A percentile compares a stretch with the other conserved stretches of the same genome.
Conservation (phyloP, 2,888 invertebrate species). For the Lithosia quadra region DNA sequence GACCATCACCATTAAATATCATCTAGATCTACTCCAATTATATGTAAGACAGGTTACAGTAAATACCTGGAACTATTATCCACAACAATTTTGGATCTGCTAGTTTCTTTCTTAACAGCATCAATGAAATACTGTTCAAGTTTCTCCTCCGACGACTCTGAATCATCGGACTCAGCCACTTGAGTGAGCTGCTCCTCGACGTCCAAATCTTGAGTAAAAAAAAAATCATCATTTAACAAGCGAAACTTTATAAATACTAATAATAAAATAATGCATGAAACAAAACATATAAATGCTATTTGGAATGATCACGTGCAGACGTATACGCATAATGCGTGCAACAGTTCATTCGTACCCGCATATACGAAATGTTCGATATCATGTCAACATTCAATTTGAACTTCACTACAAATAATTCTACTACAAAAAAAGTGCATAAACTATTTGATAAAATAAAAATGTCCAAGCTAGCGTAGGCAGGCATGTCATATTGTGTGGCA, state of each 20-base stretch:
- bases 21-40: no score
- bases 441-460: not conserved
- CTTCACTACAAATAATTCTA: not conserved
- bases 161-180: slow-evolving; percentile 93
- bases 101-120: slow-evolving; percentile 76
- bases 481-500: not conserved
- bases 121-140: slow-evolving; percentile 89
- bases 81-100: slow-evolving; percentile 68
- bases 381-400: not conserved
- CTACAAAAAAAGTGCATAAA: not conserved
- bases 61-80: slow-evolving; percentile 71
- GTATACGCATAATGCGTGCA: not conserved
- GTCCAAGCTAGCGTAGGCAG: not conserved
- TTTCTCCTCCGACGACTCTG: slow-evolving; percentile 91
- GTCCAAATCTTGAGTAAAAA: slow-evolving; percentile 55
- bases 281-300: not conserved
- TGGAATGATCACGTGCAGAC: not conserved
- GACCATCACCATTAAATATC: no score
- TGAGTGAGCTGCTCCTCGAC: slow-evolving; percentile 87
- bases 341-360: not conserved
- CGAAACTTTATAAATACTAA: not conserved
- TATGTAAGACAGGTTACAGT: not conserved
- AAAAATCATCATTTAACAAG: not conserved
- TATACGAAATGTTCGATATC: not conserved
- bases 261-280: not conserved